Evolutionary conservation across 2,797 vertebrate genomes (phyloP).

Genomic region (Sitta carolinensis): DNA sequence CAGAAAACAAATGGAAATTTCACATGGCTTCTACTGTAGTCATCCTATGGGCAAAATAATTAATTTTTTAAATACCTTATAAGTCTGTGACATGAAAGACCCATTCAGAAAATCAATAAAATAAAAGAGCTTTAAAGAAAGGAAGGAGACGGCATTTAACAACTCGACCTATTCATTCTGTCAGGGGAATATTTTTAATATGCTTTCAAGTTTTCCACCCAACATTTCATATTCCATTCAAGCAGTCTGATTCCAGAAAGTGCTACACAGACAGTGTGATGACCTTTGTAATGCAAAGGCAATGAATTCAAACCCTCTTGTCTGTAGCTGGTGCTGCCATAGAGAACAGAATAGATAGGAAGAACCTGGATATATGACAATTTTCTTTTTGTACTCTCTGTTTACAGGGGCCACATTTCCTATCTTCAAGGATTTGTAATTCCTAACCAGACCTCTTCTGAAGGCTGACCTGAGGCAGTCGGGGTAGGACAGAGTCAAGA

Average conservation of each 20-base stretch:
- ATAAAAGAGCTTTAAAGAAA: not conserved
- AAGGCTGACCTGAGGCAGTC: not conserved
- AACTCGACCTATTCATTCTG: not conserved
- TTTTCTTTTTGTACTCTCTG: not conserved
- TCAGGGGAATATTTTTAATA: not conserved
- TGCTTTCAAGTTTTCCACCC: not conserved
- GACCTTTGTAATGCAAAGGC: not conserved
- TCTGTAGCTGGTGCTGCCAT: not conserved
- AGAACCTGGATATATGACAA: not conserved
- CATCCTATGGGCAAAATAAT: not conserved
- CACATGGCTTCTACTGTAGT: not conserved
- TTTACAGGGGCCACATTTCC: not conserved
- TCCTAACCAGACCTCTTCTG: not conserved
- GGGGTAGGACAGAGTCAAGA: not conserved
- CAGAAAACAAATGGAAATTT: not conserved
- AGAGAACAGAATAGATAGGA: not conserved
- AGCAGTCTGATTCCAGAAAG: constrained; percentile 7
- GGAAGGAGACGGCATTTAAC: not conserved
- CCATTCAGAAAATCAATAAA: not conserved
- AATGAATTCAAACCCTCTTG: not conserved
- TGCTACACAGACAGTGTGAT: accelerated
- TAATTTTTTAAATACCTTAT: not conserved
- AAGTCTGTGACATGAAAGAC: not conserved
- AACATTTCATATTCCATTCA: constrained; percentile 5
- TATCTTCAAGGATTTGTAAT: not conserved